Evolutionary conservation across 30 jellyfish, hydroid and myxozoan species (phyloP).

Genomic region (Chrysaora quinquecirrha): DNA sequence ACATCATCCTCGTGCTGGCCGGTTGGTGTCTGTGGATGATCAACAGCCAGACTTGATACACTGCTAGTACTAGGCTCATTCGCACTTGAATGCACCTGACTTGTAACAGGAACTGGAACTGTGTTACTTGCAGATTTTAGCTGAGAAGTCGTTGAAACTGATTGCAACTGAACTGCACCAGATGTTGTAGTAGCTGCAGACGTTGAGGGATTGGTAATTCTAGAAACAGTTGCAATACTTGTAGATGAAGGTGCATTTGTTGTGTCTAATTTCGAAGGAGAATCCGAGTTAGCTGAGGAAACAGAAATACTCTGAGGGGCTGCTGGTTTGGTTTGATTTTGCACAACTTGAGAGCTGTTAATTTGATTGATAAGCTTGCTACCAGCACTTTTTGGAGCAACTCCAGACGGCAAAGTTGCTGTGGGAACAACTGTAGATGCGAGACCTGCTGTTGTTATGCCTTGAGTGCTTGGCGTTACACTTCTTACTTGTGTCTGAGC

Average conservation of each 20-base stretch:
- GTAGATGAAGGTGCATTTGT: no score
- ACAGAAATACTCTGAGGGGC: constrained; percentile 3
- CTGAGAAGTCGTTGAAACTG: neutral
- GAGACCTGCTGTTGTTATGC: constrained; percentile 74
- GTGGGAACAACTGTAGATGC: constrained; percentile 70
- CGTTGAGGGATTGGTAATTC: neutral
- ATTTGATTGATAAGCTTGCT: constrained; percentile 47
- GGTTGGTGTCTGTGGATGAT: no score
- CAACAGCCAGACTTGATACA: no score
- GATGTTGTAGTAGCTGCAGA: neutral
- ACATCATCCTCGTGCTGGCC: no score
- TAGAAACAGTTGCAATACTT: neutral
- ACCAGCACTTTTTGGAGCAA: constrained; percentile 40
- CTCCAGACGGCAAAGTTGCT: constrained; percentile 48
- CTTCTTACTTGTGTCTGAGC: constrained; percentile 72
- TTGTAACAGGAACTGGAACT: neutral
- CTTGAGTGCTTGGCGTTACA: constrained; percentile 67
- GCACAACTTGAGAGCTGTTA: constrained; percentile 6
- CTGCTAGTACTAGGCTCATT: no score
- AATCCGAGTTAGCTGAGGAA: constrained; percentile 1
- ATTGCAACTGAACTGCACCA: neutral
- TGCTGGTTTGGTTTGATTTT: constrained; percentile 2
- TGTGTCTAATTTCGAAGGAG: neutral
- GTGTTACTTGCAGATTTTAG: neutral
- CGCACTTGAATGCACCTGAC: neutral